Evolutionary conservation across 2,888 invertebrate species (phyloP), one percentile per base, ranked within the genome.

Genomic region (Polyommatus icarus): DNA sequence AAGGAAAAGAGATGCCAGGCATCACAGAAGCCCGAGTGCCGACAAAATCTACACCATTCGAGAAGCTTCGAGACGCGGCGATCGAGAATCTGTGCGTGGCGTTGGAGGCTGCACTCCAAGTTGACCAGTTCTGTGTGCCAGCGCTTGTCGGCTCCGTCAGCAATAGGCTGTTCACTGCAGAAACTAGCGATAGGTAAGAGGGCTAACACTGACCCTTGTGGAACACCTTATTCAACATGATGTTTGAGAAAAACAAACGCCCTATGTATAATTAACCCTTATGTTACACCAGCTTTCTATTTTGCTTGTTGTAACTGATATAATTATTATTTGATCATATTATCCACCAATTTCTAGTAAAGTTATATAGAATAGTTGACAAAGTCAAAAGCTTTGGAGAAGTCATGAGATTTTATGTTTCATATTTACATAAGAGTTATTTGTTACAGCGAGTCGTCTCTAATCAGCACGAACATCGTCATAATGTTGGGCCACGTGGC

Each of bases 401-500:
- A 12, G 29, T 15, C 67, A 67, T 1, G 0, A 67, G 29, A 3
- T 46, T 46, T 46, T 0, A 46, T 54, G 54, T 54, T 18, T 18
- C 2, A 59, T 20, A 5, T 59, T 7, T 20, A 1, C n/a, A 57
- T 57, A 59, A 59, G 1, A 2, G 2, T 20, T 29, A 29, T 67
- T 67, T 84, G 78, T 93, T 93, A 1, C 89, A 98, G 98, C 84
- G 98, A 98, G 91, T 98, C 98, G 0, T 97, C 98, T 0, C 92
- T 99, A 57, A 98, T 99, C 67, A 98, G 99, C 80, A 97, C 98
- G 54, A 99, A 99, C 88, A 99, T 99, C 71, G 99, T 99, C 59
- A 97, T 99, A 77, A 99, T 99, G 96, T 93, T 99, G 89, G 99
- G 99, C 0, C 98, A 99, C 85, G 98, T 99, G 18, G 99, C 99